These are phyloP conservation scores for Trematomus loennbergii DNA, from an alignment of 2,113 vertebrate genomes.

Conservation along the genomic window DNA sequence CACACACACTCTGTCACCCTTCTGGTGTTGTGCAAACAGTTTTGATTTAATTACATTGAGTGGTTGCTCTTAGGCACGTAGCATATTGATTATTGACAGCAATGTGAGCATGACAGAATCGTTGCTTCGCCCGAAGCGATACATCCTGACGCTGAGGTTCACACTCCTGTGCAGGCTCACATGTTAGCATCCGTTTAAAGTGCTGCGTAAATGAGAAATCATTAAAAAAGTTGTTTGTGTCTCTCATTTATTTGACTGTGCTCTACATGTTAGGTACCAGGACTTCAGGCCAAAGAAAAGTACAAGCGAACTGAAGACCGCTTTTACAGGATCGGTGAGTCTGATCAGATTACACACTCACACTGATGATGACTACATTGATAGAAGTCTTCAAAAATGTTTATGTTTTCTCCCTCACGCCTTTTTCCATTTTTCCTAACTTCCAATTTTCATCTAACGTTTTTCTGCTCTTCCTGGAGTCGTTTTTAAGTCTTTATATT, in stretches of 20 bases:
- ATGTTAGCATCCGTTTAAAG: neutral
- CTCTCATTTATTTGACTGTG: neutral
- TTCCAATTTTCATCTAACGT: no score
- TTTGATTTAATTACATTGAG: constrained; percentile 58
- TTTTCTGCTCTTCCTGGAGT: neutral
- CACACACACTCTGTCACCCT: constrained; percentile 12
- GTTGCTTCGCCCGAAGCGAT: constrained; percentile 37
- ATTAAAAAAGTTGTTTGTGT: neutral
- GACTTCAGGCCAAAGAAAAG: constrained; percentile 92
- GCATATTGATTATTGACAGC: constrained; percentile 69
- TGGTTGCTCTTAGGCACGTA: constrained; percentile 39
- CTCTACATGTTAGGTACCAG: constrained; percentile 69
- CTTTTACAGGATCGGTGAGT: constrained; percentile 94
- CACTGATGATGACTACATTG: neutral
- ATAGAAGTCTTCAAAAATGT: neutral
- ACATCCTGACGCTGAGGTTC: constrained; percentile 18
- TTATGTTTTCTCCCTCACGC: neutral
- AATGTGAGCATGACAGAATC: constrained; percentile 54
- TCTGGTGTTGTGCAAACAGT: constrained; percentile 49
- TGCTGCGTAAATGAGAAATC: constrained; percentile 15
- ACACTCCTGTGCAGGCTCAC: neutral
- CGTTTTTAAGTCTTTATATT: neutral
- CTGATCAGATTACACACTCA: constrained; percentile 22
- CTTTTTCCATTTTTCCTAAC: neutral
- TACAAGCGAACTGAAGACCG: constrained; percentile 92